Conservation (phyloP, 2,888 invertebrate species). For the Mycalesis mineus region DNA sequence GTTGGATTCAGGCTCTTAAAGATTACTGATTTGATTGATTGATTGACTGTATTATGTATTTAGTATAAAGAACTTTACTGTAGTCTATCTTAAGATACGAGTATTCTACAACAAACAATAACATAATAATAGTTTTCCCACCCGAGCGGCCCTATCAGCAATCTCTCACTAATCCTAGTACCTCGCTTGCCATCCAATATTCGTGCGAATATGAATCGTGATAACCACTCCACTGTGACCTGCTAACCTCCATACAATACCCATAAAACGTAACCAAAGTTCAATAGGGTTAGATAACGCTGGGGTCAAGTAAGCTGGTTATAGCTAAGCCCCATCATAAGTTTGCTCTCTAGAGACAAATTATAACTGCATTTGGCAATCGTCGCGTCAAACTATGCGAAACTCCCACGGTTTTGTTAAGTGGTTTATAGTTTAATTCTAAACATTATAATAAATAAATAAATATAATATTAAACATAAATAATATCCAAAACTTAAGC, state of each 20-base stretch:
- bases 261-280: neutral
- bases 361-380: slow-evolving; percentile 41
- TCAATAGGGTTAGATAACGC: neutral
- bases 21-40: no score
- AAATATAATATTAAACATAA: no score
- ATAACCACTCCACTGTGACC: slow-evolving; percentile 22
- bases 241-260: neutral
- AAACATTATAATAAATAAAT: neutral
- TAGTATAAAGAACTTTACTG: no score
- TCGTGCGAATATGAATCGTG: slow-evolving; percentile 51
- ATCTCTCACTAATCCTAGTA: slow-evolving; percentile 6
- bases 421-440: slow-evolving; percentile 19
- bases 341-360: slow-evolving; percentile 34
- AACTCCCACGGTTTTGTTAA: slow-evolving; percentile 32
- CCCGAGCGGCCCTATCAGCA: slow-evolving; percentile 6
- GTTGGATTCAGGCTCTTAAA: no score
- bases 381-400: slow-evolving; percentile 41
- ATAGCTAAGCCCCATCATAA: slow-evolving; percentile 24
- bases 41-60: no score
- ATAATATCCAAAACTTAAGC: no score
- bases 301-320: slow-evolving; percentile 33
- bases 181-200: slow-evolving; percentile 48
- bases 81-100: no score
- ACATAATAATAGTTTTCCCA: slow-evolving; percentile 6
- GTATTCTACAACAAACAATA: neutral